Evolutionary conservation across 2,113 vertebrate species (phyloP), one percentile per base, ranked within the genome.

Genomic region (Rhinoderma darwinii): DNA sequence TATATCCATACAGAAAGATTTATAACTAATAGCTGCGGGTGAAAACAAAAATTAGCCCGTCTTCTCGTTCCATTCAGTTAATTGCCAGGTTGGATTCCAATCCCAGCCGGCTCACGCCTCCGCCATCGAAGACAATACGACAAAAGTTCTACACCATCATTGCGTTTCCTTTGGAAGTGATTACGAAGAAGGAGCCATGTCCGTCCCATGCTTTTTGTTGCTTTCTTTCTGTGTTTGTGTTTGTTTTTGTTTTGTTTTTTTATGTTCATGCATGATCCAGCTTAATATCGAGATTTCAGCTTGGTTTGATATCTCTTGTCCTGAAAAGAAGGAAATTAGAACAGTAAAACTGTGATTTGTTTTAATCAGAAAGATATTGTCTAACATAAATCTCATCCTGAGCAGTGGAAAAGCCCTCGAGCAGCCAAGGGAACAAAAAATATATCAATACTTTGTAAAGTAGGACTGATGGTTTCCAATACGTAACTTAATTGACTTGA

Each of bases 401-500:
- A 95, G 92, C 90, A 93, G 92, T 93, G 89, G 94, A 96, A 96
- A 95, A 93, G 93, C 94, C 92, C 94, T 94, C 91, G 92, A 95
- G 92, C 91, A 89, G 92, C 94, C 92, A 93, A 93, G 94, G 90
- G 91, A 27, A n/a, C 4, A 82, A 37, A 83, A 70, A 68, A 95
- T 95, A 95, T 95, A 96, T 97, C 96, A 97, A 96, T 97, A 96
- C 94, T 95, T 93, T 91, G 92, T 93, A 97, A 96, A 96, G 95
- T 94, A 96, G 94, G 93, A 98, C 96, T 96, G 95, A 97, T 97
- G 94, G 94, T 96, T n/a, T 96, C 92, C 93, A 95, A 94, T 94
- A 95, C 93, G 91, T 94, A 92, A 94, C 94, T 96, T 98, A 97
- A 97, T 97, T 97, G 96, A 96, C 96, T 97, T 96, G 94, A 96